phyloP scores from a whole-genome alignment of 2,113 vertebrate genomes.

The Pluvialis apricaria region DNA sequence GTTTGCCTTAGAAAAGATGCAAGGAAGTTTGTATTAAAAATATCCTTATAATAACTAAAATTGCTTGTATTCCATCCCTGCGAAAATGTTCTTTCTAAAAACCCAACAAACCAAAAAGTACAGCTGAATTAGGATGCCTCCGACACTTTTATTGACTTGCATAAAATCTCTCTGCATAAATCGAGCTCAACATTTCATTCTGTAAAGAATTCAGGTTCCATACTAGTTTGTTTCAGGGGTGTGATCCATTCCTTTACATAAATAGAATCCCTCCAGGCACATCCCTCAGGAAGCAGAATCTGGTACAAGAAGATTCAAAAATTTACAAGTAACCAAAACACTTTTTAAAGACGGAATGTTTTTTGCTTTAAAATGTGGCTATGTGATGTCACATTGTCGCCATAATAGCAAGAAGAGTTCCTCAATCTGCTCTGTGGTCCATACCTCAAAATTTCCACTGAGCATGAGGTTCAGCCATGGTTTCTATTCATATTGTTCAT shows the following conservation, averaged over 20 bases:
- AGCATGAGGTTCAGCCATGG: not conserved
- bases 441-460: conserved; percentile 42
- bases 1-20: not conserved
- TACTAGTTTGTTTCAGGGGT: not conserved
- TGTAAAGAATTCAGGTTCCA: not conserved
- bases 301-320: not conserved
- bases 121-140: not conserved
- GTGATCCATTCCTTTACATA: not conserved
- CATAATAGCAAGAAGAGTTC: not conserved
- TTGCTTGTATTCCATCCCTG: not conserved
- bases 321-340: not conserved
- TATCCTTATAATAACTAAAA: not conserved
- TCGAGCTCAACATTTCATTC: not conserved
- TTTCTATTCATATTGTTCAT: not conserved
- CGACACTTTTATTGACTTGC: not conserved
- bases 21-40: not conserved
- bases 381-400: not conserved
- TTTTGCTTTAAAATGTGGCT: not conserved
- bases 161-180: not conserved
- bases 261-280: not conserved
- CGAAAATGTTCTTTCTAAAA: not conserved
- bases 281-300: not conserved
- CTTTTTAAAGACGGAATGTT: not conserved
- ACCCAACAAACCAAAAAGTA: not conserved
- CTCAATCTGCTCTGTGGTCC: conserved; percentile 23